Evolutionary conservation across 2,113 vertebrate species (phyloP).

Genomic region (Onychorhynchus coronatus): DNA sequence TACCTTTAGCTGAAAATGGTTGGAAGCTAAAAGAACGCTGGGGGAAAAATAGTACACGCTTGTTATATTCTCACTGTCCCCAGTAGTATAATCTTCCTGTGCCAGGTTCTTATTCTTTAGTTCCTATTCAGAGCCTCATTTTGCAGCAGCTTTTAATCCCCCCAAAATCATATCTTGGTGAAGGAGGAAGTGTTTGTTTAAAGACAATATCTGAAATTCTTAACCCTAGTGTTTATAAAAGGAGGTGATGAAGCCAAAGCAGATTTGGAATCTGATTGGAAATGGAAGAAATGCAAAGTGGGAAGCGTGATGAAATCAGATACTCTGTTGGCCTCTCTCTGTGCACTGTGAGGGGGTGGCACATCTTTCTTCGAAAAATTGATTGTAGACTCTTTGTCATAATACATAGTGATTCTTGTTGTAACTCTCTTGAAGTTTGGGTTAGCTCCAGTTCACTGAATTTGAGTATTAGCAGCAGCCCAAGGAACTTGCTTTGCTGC

Average conservation of each 20-base stretch:
- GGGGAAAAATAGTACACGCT: background rate
- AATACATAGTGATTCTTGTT: background rate
- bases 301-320: background rate
- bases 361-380: background rate
- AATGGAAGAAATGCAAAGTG: background rate
- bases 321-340: background rate
- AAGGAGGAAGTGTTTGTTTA: background rate
- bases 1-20: background rate
- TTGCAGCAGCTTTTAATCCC: background rate
- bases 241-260: background rate
- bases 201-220: background rate
- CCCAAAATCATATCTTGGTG: background rate
- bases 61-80: background rate
- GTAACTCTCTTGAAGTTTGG: background rate
- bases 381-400: background rate
- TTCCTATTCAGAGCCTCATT: background rate
- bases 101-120: background rate
- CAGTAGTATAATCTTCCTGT: background rate
- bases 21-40: background rate
- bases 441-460: rapidly evolving
- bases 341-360: background rate
- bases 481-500: background rate
- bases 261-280: background rate
- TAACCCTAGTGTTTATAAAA: background rate
- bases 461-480: background rate